Evolutionary conservation across 2,113 vertebrate species (phyloP), one percentile per base, ranked within the genome.

Genomic region (Tragulus kanchil): DNA sequence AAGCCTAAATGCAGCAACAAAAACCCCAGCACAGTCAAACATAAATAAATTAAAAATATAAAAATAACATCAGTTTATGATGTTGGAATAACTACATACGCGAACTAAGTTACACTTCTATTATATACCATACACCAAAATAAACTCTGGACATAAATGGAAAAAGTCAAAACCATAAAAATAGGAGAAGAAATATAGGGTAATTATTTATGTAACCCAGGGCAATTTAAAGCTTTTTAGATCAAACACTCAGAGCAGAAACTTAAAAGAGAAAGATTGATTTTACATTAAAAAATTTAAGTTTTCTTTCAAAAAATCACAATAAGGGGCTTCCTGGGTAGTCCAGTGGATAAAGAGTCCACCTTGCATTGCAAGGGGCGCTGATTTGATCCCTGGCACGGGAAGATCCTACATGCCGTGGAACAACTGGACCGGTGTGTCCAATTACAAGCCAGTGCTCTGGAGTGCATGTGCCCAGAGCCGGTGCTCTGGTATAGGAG

Each of bases 271-370:
- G 25, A 59, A 81, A 82, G n/a, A 71, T 48, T 75, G 28, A 48
- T 79, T 95, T 78, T 59, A 85, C 12, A 62, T 61, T 85, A 71
- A 90, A 82, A 93, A 14, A 45, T 75, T 89, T 58, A 58, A 90
- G 54, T 19, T 75, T 75, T 71, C 50, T 58, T 65, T 77, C 28
- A 75, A 94, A 89, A 83, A 50, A 50, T 58, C 5, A 67, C 0
- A 58, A 85, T 52, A 89, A 90, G 36, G 36, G 36, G 36, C 36
- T 36, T 36, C 36, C 36, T 36, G 36, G 36, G 36, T 36, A 36
- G 36, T 36, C 36, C 2, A 36, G 36, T 36, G 36, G 36, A 36
- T 36, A 36, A 36, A 36, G 36, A 36, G 36, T 36, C 36, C 36
- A 36, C 36, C 36, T 36, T 36, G 36, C 36, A 36, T 36, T 36